Evolutionary conservation across 2,113 vertebrate species (phyloP).

Genomic region (Tachuris rubrigastra): DNA sequence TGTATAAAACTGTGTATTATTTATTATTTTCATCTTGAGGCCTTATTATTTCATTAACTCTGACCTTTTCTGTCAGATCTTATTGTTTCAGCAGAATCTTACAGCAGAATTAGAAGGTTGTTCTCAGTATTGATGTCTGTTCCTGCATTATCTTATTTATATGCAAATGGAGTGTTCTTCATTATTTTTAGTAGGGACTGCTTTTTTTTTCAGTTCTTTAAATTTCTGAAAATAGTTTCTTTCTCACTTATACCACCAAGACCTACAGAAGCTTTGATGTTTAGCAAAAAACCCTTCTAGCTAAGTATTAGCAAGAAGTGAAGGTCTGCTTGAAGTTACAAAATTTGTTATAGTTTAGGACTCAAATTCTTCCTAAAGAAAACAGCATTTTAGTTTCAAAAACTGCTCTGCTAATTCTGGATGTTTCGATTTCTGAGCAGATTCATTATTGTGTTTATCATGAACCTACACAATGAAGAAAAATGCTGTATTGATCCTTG

Average conservation of each 20-base stretch:
- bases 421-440: background rate
- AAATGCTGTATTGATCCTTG: background rate
- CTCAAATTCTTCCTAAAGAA: background rate
- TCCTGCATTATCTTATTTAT: background rate
- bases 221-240: background rate
- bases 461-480: background rate
- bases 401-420: background rate
- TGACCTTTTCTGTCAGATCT: slow-evolving; percentile 5
- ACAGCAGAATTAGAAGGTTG: background rate
- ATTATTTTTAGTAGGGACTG: background rate
- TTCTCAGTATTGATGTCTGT: background rate
- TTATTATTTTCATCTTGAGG: background rate
- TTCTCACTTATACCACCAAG: background rate
- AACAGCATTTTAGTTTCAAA: background rate
- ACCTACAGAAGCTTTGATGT: background rate
- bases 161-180: background rate
- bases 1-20: background rate
- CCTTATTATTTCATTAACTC: background rate
- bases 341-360: background rate
- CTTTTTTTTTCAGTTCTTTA: background rate
- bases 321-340: background rate
- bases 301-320: background rate
- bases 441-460: background rate
- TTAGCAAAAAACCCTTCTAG: background rate
- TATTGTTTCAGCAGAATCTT: background rate